A percentile compares a stretch with the other conserved stretches of the same genome.
Evolutionary conservation across 2,888 invertebrate species (phyloP).

Genomic region (Tortrix viridana): DNA sequence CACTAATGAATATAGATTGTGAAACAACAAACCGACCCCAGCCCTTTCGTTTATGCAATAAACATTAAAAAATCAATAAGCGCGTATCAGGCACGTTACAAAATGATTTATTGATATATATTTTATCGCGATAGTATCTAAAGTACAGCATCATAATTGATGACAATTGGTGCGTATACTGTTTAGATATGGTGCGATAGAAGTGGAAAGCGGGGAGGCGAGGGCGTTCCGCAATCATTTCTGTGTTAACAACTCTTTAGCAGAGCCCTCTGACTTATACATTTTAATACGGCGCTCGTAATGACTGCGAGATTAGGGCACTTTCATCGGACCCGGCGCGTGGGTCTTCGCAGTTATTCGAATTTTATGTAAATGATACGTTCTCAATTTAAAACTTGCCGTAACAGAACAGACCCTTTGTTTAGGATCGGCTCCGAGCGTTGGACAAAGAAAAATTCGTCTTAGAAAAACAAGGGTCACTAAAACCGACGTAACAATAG

Average conservation of each 20-base stretch:
- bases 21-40: constrained; percentile 65
- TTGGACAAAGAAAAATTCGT: constrained; percentile 7
- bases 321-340: constrained; percentile 47
- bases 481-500: too few relatives aligned
- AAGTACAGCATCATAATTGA: constrained; percentile 78
- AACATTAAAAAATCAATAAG: constrained; percentile 81
- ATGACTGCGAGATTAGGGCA: constrained; percentile 64
- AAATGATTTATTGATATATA: constrained; percentile 80
- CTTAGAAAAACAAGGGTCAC: not conserved
- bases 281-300: constrained; percentile 73
- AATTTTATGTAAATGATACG: constrained; percentile 70
- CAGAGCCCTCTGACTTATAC: constrained; percentile 57
- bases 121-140: constrained; percentile 80
- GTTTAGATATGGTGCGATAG: constrained; percentile 48
- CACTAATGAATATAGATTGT: constrained; percentile 80
- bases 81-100: constrained; percentile 71
- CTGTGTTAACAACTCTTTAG: constrained; percentile 80
- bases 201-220: constrained; percentile 36
- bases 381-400: constrained; percentile 29
- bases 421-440: constrained; percentile 6
- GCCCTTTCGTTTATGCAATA: constrained; percentile 70
- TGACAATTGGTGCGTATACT: constrained; percentile 68
- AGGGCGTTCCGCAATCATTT: constrained; percentile 68
- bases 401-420: constrained; percentile 8
- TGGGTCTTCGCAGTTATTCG: constrained; percentile 70